Base-by-base conservation (phyloP, 2,797 vertebrate genomes). In the Rhabdomys pumilio region DNA sequence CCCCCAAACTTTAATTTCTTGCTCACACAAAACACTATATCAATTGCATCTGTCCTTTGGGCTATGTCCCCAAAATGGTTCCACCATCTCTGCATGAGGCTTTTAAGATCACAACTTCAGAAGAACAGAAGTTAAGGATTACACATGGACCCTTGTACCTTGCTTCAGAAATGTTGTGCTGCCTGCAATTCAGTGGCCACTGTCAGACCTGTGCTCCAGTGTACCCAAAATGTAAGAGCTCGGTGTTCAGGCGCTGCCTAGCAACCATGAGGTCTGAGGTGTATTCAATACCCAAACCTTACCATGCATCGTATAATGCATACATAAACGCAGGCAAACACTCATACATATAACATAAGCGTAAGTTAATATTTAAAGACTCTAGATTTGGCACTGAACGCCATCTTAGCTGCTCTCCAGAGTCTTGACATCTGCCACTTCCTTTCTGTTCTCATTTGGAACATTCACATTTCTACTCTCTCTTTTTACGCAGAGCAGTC, bases 391-490 rank as follows among this genome's bases (percentile, higher is more conserved):
- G 47, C 59, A 76, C 65, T 63, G 65, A 86, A 69, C 26, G 47
- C 20, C n/a, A 67, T 20, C 29, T 92, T 50, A 13, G 59, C 47
- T 81, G 47, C 65, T 94, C 93, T 84, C 65, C 29, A 59, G 29
- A 31, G 67, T 80, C 76, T 65, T 90, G 17, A 67, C 26, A 76
- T 5, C 29, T 22, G 47, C 26, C 61, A 53, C 8, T 85, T 50
- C 34, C 75, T 38, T 7, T 75, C 69, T 57, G 24, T 34, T 94
- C 84, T 93, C 53, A 67, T 93, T 95, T 75, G 87, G 55, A 94
- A 53, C 31, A 91, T 79, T 86, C 79, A 41, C 31, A 63, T 26
- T 89, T 96, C 76, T 89, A 73, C 34, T 72, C 55, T 72, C 7
- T 34, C 44, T 85, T 6, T 89, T 86, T 76, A 86, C 17, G 55